Evolutionary conservation across 2,888 invertebrate species (phyloP), one percentile per base, ranked within the genome.

Genomic region (Geophilus truncorum): DNA sequence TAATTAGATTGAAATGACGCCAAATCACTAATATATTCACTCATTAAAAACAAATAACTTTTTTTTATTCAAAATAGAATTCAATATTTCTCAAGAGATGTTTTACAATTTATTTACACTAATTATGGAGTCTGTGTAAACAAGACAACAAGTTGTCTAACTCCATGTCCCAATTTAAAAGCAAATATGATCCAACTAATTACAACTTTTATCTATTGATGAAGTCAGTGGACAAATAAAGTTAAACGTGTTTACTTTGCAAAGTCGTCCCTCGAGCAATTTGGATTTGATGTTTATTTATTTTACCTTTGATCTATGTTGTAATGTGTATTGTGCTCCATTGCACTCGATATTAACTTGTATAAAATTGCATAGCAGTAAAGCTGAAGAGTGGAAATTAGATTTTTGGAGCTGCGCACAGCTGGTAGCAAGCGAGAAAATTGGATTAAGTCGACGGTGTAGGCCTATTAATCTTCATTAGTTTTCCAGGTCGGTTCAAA

Each of bases 401-500:
- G 70, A 70, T 70, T 70, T 70, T 70, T 70, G 15, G 70, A 70
- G 70, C 70, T 28, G 70, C 23, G 70, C 70, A 70, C 70, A 70
- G 70, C 70, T 70, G 70, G 70, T 28, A 28, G 70, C 70, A 70
- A 25, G 70, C 70, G 70, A 70, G 70, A 70, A 70, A 70, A 70
- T 70, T 70, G 70, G 70, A 70, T 70, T 70, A 70, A 25, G 70
- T 70, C 70, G 4, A 70, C 70, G 70, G 70, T 70, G 70, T 70
- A 70, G 70, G 70, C 28, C 70, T 70, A 70, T 70, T 70, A 70
- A 70, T 70, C 70, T 70, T 70, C 70, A 70, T 70, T 70, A 70
- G 25, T 23, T 70, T 70, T 70, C 23, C 70, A 70, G 70, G 70
- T 70, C 70, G 25, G 25, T 70, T 70, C 70, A 70, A 25, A 70